A percentile compares a stretch with the other conserved stretches of the same genome.
These are phyloP conservation scores for Piprites chloris DNA, from an alignment of 2,113 vertebrate species.

Conservation along the genomic window DNA sequence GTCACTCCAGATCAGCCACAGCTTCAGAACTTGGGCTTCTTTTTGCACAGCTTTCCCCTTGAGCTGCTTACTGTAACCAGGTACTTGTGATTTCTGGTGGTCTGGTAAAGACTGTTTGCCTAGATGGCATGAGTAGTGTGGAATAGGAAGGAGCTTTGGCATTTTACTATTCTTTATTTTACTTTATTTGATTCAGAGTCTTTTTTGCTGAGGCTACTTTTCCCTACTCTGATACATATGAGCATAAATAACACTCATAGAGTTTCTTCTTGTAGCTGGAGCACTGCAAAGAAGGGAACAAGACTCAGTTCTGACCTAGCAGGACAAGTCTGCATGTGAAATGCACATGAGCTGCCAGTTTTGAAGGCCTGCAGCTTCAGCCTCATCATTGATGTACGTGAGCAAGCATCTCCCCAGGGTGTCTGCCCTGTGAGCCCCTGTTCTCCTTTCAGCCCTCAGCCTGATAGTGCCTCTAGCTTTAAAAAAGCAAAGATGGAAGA, in stretches of 20 bases:
- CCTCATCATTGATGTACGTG: neutral
- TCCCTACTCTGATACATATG: neutral
- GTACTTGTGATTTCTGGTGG: neutral
- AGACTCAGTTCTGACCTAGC: neutral
- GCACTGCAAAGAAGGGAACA: neutral
- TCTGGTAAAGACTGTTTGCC: neutral
- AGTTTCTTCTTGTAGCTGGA: neutral
- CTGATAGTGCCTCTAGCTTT: neutral
- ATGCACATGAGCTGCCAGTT: neutral
- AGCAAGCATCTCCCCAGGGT: neutral
- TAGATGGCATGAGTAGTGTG: neutral
- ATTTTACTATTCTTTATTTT: neutral
- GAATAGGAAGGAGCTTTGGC: neutral
- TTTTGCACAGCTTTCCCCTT: neutral
- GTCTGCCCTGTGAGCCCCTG: neutral
- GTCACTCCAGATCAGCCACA: neutral
- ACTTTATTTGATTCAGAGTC: neutral
- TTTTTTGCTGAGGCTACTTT: neutral
- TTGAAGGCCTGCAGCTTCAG: neutral
- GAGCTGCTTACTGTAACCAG: neutral
- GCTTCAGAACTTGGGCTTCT: neutral
- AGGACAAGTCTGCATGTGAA: neutral
- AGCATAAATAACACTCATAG: neutral
- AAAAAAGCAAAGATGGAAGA: constrained; percentile 34
- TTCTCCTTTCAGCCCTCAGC: neutral